Base-by-base conservation (phyloP, 2,888 invertebrate genomes). In the Seira sanloemensis region DNA sequence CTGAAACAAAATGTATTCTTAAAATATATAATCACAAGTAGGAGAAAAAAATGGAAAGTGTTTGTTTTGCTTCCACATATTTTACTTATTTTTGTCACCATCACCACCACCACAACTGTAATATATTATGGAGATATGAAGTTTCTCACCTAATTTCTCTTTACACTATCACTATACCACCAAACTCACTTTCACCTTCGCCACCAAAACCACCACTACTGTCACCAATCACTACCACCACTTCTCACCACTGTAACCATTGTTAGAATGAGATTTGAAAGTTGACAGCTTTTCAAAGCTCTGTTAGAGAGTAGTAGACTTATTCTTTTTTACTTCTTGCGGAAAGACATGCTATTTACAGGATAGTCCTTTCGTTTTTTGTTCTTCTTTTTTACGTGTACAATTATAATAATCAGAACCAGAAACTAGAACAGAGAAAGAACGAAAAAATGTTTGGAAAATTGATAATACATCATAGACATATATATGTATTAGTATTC, bases 161-260 rank as follows among this genome's bases (percentile, higher is more conserved):
- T 18, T n/a, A n/a, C 12, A 50, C 16, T 50, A 12, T 50, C 50
- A 50, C 21, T 62, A 2, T 58, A 58, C 37, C 37, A 37, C 4
- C 4, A 37, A n/a, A 50, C 50, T 50, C 62, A 62, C 62, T 9
- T 21, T 62, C 62, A 62, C 62, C 23, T 23, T 62, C 67, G 67
- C 73, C 66, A 79, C 66, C 50, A 73, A 27, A 25, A 78, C 62
- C 37, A 78, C 78, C 54, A 79, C 67, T 54, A 67, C 54, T 69
- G n/a, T 78, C 77, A 78, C 77, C 67, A 69, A 25, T 62, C 72
- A 79, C 79, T 58, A 75, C 24, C 66, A 80, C 66, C 54, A 75
- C 26, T 19, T 62, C 18, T 71, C 71, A 71, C 71, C 62, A 62
- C 62, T 62, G 12, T 62, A 62, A 16, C 21, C 62, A 62, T 2